A percentile compares a stretch with the other conserved stretches of the same genome.
phyloP scores from a whole-genome alignment of 2,888 invertebrate species.

The Hartigia nigra region DNA sequence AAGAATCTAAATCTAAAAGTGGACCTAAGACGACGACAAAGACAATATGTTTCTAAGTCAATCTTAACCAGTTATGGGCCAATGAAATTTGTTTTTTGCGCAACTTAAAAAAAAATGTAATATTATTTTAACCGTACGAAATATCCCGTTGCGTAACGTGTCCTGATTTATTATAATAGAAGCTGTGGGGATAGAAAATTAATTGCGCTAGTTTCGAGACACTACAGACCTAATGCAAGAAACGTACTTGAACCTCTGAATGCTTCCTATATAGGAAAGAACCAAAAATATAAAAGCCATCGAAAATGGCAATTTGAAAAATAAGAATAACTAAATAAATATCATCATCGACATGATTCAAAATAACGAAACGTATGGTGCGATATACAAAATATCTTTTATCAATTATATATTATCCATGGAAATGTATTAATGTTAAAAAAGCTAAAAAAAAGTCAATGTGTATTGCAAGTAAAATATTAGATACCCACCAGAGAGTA shows the following conservation, averaged over 20 bases:
- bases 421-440: neutral
- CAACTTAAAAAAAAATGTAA: neutral
- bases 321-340: neutral
- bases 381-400: neutral
- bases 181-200: neutral
- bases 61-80: neutral
- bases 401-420: neutral
- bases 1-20: neutral
- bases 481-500: neutral
- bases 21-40: neutral
- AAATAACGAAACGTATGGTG: neutral
- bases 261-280: neutral
- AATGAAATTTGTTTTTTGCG: neutral
- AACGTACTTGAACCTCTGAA: neutral
- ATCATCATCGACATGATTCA: neutral
- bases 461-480: neutral
- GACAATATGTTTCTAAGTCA: neutral
- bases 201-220: neutral
- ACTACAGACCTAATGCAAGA: neutral
- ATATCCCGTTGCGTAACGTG: neutral
- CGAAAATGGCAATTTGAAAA: neutral
- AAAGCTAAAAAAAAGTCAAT: neutral
- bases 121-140: neutral
- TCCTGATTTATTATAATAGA: neutral
- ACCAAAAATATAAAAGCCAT: neutral